These are phyloP conservation scores for Cygnus buccinator DNA, from an alignment of 2,113 vertebrate genomes.

Conservation along the genomic window DNA sequence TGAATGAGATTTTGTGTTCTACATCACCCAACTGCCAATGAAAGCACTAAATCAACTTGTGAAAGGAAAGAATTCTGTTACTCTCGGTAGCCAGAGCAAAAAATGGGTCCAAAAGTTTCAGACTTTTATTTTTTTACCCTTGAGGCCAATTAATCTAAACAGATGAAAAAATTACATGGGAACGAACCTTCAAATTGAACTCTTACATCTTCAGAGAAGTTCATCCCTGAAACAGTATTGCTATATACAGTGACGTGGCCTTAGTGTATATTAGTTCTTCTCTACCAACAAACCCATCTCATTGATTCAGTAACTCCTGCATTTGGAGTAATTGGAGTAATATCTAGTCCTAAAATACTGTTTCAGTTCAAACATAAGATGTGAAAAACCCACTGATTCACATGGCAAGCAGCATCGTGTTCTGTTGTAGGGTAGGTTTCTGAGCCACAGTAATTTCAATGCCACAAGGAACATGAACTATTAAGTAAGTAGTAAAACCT, in stretches of 20 bases:
- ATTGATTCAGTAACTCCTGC: not conserved
- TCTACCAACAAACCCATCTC: not conserved
- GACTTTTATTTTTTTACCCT: not conserved
- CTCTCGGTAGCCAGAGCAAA: not conserved
- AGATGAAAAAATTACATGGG: not conserved
- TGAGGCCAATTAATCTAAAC: not conserved
- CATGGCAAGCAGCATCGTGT: not conserved
- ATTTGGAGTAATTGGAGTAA: not conserved
- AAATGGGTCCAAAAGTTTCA: not conserved
- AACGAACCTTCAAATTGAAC: not conserved
- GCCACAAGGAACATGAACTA: slow-evolving; percentile 10
- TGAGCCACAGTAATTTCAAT: slow-evolving; percentile 23
- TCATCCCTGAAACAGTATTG: not conserved
- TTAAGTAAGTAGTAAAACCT: slow-evolving; percentile 54
- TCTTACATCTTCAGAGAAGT: not conserved
- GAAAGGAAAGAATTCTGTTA: not conserved
- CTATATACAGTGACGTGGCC: not conserved
- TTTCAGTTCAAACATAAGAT: not conserved
- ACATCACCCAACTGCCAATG: not conserved
- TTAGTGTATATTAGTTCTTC: not conserved
- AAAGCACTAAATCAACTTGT: not conserved
- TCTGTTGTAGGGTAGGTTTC: not conserved
- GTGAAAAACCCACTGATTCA: not conserved
- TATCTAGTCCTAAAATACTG: not conserved
- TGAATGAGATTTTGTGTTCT: not conserved